Evolutionary conservation across 2,113 vertebrate species (phyloP), one percentile per base, ranked within the genome.

Genomic region (Osmerus eperlanus): DNA sequence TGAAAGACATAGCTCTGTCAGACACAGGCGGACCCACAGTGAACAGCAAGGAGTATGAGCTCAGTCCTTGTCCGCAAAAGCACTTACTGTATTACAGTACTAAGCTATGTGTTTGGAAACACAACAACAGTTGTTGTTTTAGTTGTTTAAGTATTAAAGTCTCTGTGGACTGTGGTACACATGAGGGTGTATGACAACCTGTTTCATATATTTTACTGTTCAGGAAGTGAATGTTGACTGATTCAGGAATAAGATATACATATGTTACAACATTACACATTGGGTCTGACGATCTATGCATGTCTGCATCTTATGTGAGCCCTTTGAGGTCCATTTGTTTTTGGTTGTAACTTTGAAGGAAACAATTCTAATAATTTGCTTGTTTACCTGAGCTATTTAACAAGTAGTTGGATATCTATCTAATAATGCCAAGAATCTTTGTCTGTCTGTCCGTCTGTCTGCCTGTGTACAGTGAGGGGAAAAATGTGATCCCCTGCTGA

Each of bases 151-250:
- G n/a, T n/a, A 14, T 25, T 14, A 25, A 6, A 61, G 19, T 25
- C 7, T 61, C 21, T 23, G 21, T n/a, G 25, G 32, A 5, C 3
- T 36, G 2, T 36, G 32, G 59, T 28, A 28, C 23, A 61, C 8
- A 28, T 61, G 59, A 36, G 55, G 60, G 16, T 29, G 32, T 28
- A 3, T 29, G 52, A 65, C 16, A 4, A 9, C n/a, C 23, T 19
- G 16, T 67, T 25, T 25, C 25, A 25, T 25, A 53, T 70, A 67
- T 61, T 54, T 69, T 53, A 15, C 58, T 72, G 56, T 23, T 67
- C 70, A 77, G 77, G 79, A 81, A 77, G 78, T 55, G 72, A 56
- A 55, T 79, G 77, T 77, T 68, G 54, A 72, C 69, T 76, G 75
- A 78, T 68, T 78, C 67, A 78, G 25, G 53, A 61, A 54, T 41